Base-by-base conservation (phyloP, 1,140 invertebrate species). In the Muscidifurax raptorellus region DNA sequence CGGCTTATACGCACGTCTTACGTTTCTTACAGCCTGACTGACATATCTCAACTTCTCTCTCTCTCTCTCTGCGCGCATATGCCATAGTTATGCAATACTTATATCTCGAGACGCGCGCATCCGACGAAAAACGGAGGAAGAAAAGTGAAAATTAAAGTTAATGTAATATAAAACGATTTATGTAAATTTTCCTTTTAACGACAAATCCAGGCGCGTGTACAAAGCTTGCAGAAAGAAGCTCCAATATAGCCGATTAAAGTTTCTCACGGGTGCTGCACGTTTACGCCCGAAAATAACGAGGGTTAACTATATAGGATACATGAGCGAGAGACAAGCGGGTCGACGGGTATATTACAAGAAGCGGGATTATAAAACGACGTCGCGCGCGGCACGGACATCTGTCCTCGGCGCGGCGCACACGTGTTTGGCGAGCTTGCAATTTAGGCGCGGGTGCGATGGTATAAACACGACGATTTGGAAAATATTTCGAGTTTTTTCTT, bases 361-460 rank as follows among this genome's bases (percentile, higher is more conserved):
- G 64, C n/a, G n/a, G 18, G 13, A 67, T 67, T 67, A 67, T 67
- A 67, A 67, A 67, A 67, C n/a, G 9, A 12, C 40, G 40, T 9
- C 9, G 40, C 7, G 36, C 7, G 9, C 40, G 3, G 40, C 40
- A 18, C 64, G 64, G n/a, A 28, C 66, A 67, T 67, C n/a, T 67
- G 66, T 67, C 66, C 66, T 67, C 66, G 66, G 18, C n/a, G n/a
- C 66, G 22, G 27, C 27, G 66, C 66, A 28, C 66, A 67, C 66
- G 66, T 67, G 66, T 67, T 67, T 67, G 66, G 25, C 66, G 66
- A 67, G 66, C 66, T 28, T 67, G 44, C 44, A 12, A 67, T 67
- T n/a, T 28, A 28, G 36, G 36, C 64, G 64, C 0, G n/a, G 59
- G 3, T 13, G 59, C 59, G 13, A 9, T 4, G 44, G 44, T 47